Percentiles rank a stretch among this genome's conserved stretches.
Evolutionary conservation across 1,140 invertebrate species (phyloP).

Genomic region (Pachyrhynchus sulphureomaculatus): DNA sequence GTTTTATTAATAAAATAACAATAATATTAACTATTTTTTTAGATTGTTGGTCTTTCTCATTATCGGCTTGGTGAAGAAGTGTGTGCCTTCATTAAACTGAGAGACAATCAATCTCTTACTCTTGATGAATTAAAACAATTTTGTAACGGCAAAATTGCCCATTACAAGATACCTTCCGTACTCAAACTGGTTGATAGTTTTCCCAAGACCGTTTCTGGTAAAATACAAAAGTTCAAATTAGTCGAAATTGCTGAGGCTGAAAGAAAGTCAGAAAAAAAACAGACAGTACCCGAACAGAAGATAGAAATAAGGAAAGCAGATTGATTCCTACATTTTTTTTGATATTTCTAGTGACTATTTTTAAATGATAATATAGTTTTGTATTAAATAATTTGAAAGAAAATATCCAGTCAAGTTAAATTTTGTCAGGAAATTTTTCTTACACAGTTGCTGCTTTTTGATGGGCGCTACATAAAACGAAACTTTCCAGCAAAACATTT

Average conservation of each 20-base stretch:
- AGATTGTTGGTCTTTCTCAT: constrained; percentile 74
- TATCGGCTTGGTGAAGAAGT: constrained; percentile 83
- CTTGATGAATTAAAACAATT: constrained; percentile 65
- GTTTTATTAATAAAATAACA: not conserved
- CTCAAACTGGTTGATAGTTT: constrained; percentile 69
- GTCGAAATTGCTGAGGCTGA: not conserved
- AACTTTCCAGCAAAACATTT: no score
- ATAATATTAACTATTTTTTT: constrained; percentile 10
- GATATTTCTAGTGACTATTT: no score
- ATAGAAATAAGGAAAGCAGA: no score
- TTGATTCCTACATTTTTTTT: no score
- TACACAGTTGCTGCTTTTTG: no score
- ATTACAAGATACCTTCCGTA: constrained; percentile 82
- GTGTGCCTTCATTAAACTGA: constrained; percentile 69
- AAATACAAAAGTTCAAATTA: constrained; percentile 71
- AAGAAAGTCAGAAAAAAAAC: not conserved
- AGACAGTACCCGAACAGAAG: no score
- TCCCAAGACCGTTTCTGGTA: constrained; percentile 82
- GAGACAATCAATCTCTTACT: constrained; percentile 52
- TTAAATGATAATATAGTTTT: no score
- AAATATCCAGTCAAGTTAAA: no score
- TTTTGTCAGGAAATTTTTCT: no score
- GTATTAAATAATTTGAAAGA: no score
- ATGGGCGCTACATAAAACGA: no score
- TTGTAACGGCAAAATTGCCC: constrained; percentile 74